phyloP scores from a whole-genome alignment of 1,140 invertebrate species.

The Drosophila teissieri region DNA sequence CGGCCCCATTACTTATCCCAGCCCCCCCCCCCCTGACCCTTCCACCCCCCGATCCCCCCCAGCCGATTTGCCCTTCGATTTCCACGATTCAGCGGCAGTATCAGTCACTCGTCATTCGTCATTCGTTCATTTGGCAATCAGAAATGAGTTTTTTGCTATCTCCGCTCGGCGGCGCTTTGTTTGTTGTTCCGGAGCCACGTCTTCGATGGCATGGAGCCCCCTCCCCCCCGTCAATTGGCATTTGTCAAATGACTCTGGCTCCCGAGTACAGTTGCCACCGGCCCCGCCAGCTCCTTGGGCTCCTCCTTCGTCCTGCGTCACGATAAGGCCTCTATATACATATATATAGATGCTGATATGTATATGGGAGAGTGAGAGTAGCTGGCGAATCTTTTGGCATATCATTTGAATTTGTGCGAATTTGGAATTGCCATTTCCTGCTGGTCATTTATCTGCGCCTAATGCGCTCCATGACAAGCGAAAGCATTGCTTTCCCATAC shows the following conservation, averaged over 20 bases:
- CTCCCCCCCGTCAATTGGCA: constrained; percentile 64
- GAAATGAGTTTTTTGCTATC: constrained; percentile 44
- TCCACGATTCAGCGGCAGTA: neutral
- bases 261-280: constrained; percentile 33
- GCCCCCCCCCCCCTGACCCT: too few relatives aligned
- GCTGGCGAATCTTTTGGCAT: constrained; percentile 57
- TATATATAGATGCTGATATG: too few relatives aligned
- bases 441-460: constrained; percentile 63
- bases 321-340: constrained; percentile 25
- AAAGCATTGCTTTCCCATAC: constrained; percentile 19
- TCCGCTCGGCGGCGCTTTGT: constrained; percentile 7
- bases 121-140: constrained; percentile 56
- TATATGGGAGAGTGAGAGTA: too few relatives aligned
- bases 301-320: constrained; percentile 31
- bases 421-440: constrained; percentile 47
- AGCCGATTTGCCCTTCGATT: too few relatives aligned
- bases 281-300: constrained; percentile 15
- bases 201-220: constrained; percentile 6
- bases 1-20: constrained; percentile 8
- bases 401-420: constrained; percentile 71
- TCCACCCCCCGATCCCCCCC: too few relatives aligned
- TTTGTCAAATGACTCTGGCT: constrained; percentile 66
- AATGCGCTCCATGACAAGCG: constrained; percentile 69
- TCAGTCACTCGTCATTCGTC: constrained; percentile 54
- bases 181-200: constrained; percentile 8